Evolutionary conservation across 2,797 vertebrate species (phyloP).

Genomic region (Macropus fuliginosus): DNA sequence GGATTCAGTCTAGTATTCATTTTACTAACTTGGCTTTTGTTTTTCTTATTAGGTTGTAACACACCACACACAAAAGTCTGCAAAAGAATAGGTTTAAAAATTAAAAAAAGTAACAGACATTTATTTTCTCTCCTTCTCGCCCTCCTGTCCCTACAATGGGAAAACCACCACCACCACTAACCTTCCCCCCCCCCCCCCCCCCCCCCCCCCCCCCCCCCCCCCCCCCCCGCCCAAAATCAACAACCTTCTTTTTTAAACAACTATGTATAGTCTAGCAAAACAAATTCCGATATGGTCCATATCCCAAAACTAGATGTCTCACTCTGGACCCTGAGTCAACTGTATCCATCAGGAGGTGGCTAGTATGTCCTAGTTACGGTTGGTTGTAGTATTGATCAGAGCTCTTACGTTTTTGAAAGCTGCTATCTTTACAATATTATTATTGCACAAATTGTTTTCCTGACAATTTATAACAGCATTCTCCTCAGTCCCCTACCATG

Average conservation of each 20-base stretch:
- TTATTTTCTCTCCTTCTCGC: not conserved
- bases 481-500: not conserved
- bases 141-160: not conserved
- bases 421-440: not conserved
- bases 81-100: not conserved
- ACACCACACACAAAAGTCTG: not conserved
- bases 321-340: not conserved
- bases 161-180: not conserved
- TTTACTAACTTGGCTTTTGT: not conserved
- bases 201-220: too few relatives aligned
- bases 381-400: not conserved
- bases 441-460: not conserved
- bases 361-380: not conserved
- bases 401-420: not conserved
- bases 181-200: too few relatives aligned
- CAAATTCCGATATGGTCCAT: not conserved
- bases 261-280: not conserved
- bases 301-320: not conserved
- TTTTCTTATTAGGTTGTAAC: not conserved
- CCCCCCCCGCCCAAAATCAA: not conserved
- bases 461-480: not conserved
- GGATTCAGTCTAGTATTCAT: not conserved
- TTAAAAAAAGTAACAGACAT: not conserved
- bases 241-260: not conserved
- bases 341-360: not conserved